Conservation (phyloP, 1,140 invertebrate species). For the Stegodyphus dumicola region DNA sequence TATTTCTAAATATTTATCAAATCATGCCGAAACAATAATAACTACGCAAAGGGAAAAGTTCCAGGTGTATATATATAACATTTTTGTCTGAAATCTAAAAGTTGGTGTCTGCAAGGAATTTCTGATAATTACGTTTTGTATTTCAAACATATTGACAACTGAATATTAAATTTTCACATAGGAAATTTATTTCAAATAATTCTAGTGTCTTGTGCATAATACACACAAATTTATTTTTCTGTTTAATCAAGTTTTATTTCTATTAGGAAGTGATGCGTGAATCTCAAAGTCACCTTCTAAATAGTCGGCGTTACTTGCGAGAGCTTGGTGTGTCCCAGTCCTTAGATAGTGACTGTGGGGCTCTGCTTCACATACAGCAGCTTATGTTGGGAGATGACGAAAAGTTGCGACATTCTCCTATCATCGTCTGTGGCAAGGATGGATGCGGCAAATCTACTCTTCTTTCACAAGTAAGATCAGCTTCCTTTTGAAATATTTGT, state of each 20-base stretch:
- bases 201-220: neutral
- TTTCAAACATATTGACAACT: too few relatives aligned
- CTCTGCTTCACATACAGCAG: constrained; percentile 63
- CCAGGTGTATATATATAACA: too few relatives aligned
- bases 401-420: constrained; percentile 74
- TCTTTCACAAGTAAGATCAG: constrained; percentile 69
- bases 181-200: too few relatives aligned
- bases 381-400: constrained; percentile 64
- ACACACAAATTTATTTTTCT: neutral
- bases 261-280: constrained; percentile 82
- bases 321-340: constrained; percentile 68
- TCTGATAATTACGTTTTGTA: too few relatives aligned
- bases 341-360: constrained; percentile 61
- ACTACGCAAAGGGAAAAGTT: too few relatives aligned
- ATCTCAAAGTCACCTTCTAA: constrained; percentile 79
- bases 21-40: too few relatives aligned
- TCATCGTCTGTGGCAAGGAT: constrained; percentile 78
- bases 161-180: too few relatives aligned
- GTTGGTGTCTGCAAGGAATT: too few relatives aligned
- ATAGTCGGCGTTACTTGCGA: constrained; percentile 63
- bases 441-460: constrained; percentile 82
- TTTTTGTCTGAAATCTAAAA: too few relatives aligned
- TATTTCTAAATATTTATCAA: too few relatives aligned
- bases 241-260: neutral
- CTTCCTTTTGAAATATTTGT: too few relatives aligned